Evolutionary conservation across 2,797 vertebrate species (phyloP), one percentile per base, ranked within the genome.

Genomic region (Stomatorhinus walkeri): DNA sequence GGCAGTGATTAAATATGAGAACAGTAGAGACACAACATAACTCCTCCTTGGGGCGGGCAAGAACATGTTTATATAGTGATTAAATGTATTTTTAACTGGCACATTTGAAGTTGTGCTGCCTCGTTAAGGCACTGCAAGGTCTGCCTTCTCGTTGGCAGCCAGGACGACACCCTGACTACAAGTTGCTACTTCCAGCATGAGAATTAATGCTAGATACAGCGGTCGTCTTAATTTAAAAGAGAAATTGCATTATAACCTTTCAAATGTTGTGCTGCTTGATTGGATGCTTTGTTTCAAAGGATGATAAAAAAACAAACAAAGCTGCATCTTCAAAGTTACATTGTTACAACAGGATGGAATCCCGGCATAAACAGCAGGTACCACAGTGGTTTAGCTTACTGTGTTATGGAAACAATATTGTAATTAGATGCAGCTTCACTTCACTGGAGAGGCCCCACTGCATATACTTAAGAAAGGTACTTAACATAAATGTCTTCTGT

Each of bases 1-100:
- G 89, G 89, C 88, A 89, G 85, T 89, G 89, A 91, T 92, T 92
- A 91, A 92, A 92, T 91, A 90, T 88, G 72, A 90, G 86, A 89
- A 81, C 79, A 85, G 89, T 83, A 43, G 61, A 88, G 89, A 85
- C 68, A 51, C 90, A 86, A 79, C 88, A 56, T 89, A 54, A 87
- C 76, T 90, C 90, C 76, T 81, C 87, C 89, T 22, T 89, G 89
- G 89, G 84, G 88, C 86, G 88, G 88, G 89, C 88, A 87, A 87
- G 54, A 36, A 88, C 89, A 89, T 88, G 85, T 90, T 91, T 88
- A 91, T 91, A 88, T 90, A 88, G 87, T 91, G 61, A 91, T 91
- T 91, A 90, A 90, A 91, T 76, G 22, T 88, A 87, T 72, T 89
- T 88, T 89, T 89, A 89, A 89, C 89, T 61, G 86, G 85, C 72